Evolutionary conservation across 2,888 invertebrate genomes (phyloP), one percentile per base, ranked within the genome.

Genomic region (Melipona bicolor): DNA sequence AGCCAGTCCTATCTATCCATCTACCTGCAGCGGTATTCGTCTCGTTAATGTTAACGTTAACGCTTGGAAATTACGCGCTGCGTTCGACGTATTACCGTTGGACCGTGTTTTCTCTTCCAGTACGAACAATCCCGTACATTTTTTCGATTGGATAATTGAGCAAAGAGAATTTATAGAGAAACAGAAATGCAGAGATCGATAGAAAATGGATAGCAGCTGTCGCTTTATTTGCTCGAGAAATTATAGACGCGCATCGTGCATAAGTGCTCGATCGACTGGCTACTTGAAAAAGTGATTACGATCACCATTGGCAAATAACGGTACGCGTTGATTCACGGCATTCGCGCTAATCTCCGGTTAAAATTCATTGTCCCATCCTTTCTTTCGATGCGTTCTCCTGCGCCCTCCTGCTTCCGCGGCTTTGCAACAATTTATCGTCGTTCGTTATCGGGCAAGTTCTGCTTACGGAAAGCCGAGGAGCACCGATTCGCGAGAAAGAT

Each of bases 1-100:
- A 27, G 49, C 64, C 54, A 43, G 43, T 36, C 36, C 24, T 59
- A 15, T 13, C 36, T 43, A 32, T 69, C 13, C 21, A 19, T 19
- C 32, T 64, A 32, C 32, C 32, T 64, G 3, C 19, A 36, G 36
- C 13, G 17, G n/a, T 36, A 65, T 36, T n/a, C 36, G 36, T 36
- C 64, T 27, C 73, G 36, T 81, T 83, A 82, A 82, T 68, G 67
- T 72, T 82, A 81, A 82, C 71, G 75, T 71, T 81, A 81, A 83
- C 71, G 75, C 68, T 75, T 71, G 82, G 81, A 83, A 83, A 83
- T 83, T 75, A 75, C 62, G 82, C 81, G 75, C 76, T 83, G 32
- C 54, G 52, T 49, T 32, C 54, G 79, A 19, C 43, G 11, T 11
- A 43, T 43, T 11, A 43, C 43, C 43, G 9, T 43, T 1, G 43